phyloP scores from a whole-genome alignment of 1,140 invertebrate genomes.

The Littorina saxatilis region DNA sequence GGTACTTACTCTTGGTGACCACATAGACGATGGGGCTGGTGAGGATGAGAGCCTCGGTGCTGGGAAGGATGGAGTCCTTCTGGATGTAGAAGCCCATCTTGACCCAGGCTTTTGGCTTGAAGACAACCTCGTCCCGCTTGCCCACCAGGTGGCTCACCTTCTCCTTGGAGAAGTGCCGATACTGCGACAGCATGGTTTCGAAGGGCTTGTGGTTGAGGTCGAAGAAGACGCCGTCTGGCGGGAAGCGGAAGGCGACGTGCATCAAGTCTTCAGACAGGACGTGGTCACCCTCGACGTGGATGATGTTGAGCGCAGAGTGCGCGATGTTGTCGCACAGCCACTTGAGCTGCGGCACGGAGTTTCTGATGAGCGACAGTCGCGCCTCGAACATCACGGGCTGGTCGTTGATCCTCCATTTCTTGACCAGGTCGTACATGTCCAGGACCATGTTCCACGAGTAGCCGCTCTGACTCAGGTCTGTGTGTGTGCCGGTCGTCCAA shows the following conservation, averaged over 20 bases:
- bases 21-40: slow-evolving; percentile 64
- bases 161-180: slow-evolving; percentile 60
- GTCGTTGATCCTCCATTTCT: slow-evolving; percentile 77
- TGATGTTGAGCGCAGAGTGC: slow-evolving; percentile 55
- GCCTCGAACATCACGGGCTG: slow-evolving; percentile 89
- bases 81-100: slow-evolving; percentile 71
- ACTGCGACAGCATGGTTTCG: slow-evolving; percentile 50
- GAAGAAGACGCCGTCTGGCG: slow-evolving; percentile 63
- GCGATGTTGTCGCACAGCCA: slow-evolving; percentile 71
- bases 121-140: slow-evolving; percentile 61
- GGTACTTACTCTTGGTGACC: slow-evolving; percentile 62
- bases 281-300: slow-evolving; percentile 54
- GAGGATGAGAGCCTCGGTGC: slow-evolving; percentile 67
- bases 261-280: slow-evolving; percentile 60
- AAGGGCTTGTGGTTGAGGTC: slow-evolving; percentile 61
- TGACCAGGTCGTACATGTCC: slow-evolving; percentile 83
- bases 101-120: slow-evolving; percentile 66
- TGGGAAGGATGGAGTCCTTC: slow-evolving; percentile 65
- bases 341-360: slow-evolving; percentile 78
- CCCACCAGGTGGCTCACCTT: slow-evolving; percentile 58
- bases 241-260: slow-evolving; percentile 67
- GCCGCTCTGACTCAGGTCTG: slow-evolving; percentile 74
- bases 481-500: slow-evolving; percentile 87
- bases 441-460: slow-evolving; percentile 84
- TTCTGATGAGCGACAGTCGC: slow-evolving; percentile 83